These are phyloP conservation scores for Manis crassicaudata DNA, from an alignment of 2,797 vertebrate species.

Conservation along the genomic window DNA sequence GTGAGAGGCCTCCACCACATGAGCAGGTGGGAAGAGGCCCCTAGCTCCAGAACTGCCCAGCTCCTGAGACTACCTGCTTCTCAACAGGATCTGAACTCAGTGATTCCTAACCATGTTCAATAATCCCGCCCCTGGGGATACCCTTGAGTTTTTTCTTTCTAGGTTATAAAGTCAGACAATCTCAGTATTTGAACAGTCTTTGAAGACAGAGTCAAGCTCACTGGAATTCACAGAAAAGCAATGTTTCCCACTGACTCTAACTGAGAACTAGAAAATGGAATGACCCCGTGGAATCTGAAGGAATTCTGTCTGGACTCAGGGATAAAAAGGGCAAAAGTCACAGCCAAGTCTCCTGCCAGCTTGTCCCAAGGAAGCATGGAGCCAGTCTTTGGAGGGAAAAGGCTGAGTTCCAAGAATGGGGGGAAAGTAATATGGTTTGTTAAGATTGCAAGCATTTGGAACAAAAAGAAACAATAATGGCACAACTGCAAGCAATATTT, in stretches of 20 bases:
- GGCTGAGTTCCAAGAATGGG: neutral
- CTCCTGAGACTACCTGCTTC: neutral
- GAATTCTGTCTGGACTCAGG: slow-evolving; percentile 57
- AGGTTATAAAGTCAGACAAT: neutral
- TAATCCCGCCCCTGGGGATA: neutral
- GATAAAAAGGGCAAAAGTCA: slow-evolving; percentile 46
- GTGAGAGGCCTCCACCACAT: neutral
- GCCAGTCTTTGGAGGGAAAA: neutral
- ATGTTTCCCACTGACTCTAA: neutral
- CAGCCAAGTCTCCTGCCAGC: neutral
- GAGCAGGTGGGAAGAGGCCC: slow-evolving; percentile 27
- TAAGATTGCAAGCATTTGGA: neutral
- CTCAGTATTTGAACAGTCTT: neutral
- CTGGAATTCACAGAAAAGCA: neutral
- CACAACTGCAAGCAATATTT: neutral
- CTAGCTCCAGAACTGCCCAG: neutral
- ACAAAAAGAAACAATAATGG: neutral
- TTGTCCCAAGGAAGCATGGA: neutral
- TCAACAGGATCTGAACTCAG: neutral
- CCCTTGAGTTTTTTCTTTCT: neutral
- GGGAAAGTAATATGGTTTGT: neutral
- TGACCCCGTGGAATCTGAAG: slow-evolving; percentile 17
- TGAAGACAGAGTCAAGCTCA: neutral
- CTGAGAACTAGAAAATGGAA: slow-evolving; percentile 23
- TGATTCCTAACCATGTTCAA: neutral